Conservation (phyloP, 2,888 invertebrate genomes). For the Leucoma salicis region DNA sequence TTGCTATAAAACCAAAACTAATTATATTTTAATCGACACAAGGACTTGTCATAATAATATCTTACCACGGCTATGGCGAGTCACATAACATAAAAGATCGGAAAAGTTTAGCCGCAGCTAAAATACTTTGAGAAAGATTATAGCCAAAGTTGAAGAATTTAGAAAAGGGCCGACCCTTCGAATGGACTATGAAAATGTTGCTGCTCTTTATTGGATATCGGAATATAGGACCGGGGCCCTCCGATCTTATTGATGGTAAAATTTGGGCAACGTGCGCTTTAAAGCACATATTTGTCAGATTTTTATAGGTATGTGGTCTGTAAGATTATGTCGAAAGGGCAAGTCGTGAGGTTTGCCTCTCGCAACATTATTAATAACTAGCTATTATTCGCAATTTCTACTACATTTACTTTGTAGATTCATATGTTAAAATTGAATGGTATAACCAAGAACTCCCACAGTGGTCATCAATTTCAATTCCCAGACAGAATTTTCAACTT, state of each 20-base stretch:
- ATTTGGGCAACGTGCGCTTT: slow-evolving; percentile 9
- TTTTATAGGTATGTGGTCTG: slow-evolving; percentile 14
- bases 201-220: slow-evolving; percentile 62
- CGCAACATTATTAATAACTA: too few relatives aligned
- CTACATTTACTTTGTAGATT: too few relatives aligned
- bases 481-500: too few relatives aligned
- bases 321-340: neutral
- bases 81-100: slow-evolving; percentile 46
- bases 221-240: slow-evolving; percentile 47
- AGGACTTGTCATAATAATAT: slow-evolving; percentile 41
- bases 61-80: slow-evolving; percentile 10
- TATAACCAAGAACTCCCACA: too few relatives aligned
- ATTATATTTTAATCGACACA: too few relatives aligned
- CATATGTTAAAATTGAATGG: too few relatives aligned
- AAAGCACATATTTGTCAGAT: slow-evolving; percentile 17
- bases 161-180: slow-evolving; percentile 55
- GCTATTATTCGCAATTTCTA: too few relatives aligned
- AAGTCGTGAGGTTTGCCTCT: too few relatives aligned
- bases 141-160: slow-evolving; percentile 63
- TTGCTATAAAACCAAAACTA: too few relatives aligned
- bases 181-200: slow-evolving; percentile 66
- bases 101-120: slow-evolving; percentile 52
- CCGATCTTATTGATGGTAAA: slow-evolving; percentile 36
- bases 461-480: too few relatives aligned
- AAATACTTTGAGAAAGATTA: slow-evolving; percentile 68